Evolutionary conservation across 2,113 vertebrate genomes (phyloP), one percentile per base, ranked within the genome.

Genomic region (Sphaerodactylus townsendi): DNA sequence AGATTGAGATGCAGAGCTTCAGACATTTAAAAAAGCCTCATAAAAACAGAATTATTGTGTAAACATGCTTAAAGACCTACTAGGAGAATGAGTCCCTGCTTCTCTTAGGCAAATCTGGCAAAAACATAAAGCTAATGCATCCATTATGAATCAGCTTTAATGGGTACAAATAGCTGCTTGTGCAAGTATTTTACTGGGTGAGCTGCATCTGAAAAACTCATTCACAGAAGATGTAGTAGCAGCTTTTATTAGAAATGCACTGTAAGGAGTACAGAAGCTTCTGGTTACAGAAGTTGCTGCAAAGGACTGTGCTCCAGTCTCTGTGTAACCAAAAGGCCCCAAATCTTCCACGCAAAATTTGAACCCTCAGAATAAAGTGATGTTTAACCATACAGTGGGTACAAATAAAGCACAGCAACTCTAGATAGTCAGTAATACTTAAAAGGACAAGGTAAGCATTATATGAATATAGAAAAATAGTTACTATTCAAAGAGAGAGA

Each of bases 401-500:
- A 72, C 8, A 56, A 72, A 81, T 41, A 44, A 44, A 62, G 28
- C n/a, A 17, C 13, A 10, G 21, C 44, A 72, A 59, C 50, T 48
- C 59, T 46, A 30, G 37, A 41, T 30, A 37, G 64, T 33, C 33
- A 68, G 3, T 33, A 69, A 66, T 19, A 37, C 35, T 13, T 74
- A 53, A 5, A 76, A 66, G 25, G 19, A 76, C 50, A 53, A 53
- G 50, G 50, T 53, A 15, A 69, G 33, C 14, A 33, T 15, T 50
- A 30, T 39, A 79, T 85, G 1, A 50, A 0, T 37, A 41, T n/a
- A 89, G 84, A 90, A 92, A 93, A 90, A 53, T 65, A 75, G 7
- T 73, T 84, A 81, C 84, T 85, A 83, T 89, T 82, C 84, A 87
- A 90, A 76, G 69, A 70, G 70, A 86, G 53, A 44, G 44, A 46